phyloP scores from a whole-genome alignment of 2,113 vertebrate genomes.

The Speoplatyrhinus poulsoni region DNA sequence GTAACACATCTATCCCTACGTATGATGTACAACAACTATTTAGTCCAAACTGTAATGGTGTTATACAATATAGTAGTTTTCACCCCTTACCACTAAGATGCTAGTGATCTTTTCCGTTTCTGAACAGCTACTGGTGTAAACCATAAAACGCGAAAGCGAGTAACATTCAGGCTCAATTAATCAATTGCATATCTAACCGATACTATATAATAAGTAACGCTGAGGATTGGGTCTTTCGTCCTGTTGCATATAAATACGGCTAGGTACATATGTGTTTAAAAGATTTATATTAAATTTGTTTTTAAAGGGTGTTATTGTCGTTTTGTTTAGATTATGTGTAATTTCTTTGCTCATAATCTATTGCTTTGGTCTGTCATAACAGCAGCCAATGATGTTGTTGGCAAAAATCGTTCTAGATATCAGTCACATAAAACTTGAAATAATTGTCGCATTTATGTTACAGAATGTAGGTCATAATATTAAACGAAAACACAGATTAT shows the following conservation, averaged over 20 bases:
- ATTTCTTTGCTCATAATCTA: conserved; percentile 13
- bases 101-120: not conserved
- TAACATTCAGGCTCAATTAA: conserved; percentile 21
- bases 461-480: too few species aligned
- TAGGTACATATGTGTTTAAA: not conserved
- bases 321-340: not conserved
- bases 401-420: too few species aligned
- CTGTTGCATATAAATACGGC: not conserved
- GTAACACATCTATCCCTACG: accelerated
- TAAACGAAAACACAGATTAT: not conserved
- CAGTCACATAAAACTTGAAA: too few species aligned
- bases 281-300: not conserved
- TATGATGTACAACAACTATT: not conserved
- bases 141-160: not conserved
- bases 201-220: not conserved
- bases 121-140: not conserved
- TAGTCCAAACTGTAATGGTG: not conserved
- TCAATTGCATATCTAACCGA: conserved; percentile 1
- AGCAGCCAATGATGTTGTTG: not conserved
- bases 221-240: not conserved
- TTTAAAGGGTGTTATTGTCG: not conserved
- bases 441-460: too few species aligned
- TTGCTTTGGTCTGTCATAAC: conserved; percentile 59
- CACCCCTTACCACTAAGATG: conserved; percentile 48
- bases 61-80: not conserved